Conservation (phyloP, 2,113 vertebrate species). For the Sciurus niger region DNA sequence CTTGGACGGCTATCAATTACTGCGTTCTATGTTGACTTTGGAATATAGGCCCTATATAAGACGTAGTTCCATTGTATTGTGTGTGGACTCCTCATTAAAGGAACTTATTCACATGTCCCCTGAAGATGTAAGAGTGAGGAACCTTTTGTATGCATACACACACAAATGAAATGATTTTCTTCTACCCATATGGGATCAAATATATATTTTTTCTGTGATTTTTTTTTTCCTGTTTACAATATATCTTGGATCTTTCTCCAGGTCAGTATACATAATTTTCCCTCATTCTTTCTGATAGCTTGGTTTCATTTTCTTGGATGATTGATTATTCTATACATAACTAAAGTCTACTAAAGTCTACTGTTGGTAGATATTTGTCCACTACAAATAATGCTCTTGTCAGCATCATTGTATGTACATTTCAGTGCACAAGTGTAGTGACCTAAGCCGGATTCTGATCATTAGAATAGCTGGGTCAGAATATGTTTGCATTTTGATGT, state of each 20-base stretch:
- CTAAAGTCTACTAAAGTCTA: neutral
- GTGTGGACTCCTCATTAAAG: neutral
- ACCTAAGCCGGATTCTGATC: neutral
- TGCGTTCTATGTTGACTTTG: neutral
- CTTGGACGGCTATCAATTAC: neutral
- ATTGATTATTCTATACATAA: neutral
- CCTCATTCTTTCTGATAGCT: constrained; percentile 21
- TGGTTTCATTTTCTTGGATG: neutral
- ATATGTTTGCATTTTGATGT: constrained; percentile 33
- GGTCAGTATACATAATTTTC: constrained; percentile 50
- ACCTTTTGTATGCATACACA: neutral
- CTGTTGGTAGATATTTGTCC: neutral
- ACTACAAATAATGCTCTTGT: neutral
- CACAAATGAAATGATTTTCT: neutral
- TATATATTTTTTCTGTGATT: constrained; percentile 31
- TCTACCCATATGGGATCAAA: constrained; percentile 1
- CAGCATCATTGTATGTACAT: neutral
- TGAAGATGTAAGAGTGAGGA: neutral
- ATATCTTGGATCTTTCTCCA: constrained; percentile 47
- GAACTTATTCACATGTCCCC: neutral
- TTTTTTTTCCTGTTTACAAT: neutral
- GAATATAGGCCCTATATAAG: neutral
- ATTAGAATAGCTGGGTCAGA: constrained; percentile 33
- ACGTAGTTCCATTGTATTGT: neutral
- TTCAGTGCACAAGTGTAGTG: neutral